phyloP scores from a whole-genome alignment of 2,113 vertebrate genomes.

The Serilophus lunatus region DNA sequence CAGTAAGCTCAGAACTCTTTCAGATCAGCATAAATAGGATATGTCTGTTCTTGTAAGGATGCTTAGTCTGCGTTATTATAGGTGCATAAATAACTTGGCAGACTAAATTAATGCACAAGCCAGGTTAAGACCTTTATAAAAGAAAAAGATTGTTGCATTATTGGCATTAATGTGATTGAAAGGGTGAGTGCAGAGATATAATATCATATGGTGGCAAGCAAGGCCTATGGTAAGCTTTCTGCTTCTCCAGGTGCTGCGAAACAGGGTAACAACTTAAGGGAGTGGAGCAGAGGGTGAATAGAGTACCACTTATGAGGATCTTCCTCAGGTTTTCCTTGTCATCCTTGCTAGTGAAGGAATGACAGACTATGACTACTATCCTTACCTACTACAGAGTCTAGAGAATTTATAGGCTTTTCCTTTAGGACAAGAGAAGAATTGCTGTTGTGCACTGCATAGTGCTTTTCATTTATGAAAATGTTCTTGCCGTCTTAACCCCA shows the following conservation, averaged over 20 bases:
- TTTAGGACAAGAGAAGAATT: neutral
- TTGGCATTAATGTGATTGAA: slow-evolving; percentile 39
- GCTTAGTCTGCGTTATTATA: slow-evolving; percentile 40
- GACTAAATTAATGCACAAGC: slow-evolving; percentile 6
- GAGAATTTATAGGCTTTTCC: neutral
- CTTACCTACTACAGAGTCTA: neutral
- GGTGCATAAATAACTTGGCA: slow-evolving; percentile 17
- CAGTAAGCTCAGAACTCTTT: neutral
- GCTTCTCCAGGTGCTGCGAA: neutral
- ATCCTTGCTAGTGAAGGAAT: neutral
- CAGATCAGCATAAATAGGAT: neutral
- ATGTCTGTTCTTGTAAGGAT: neutral
- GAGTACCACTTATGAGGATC: neutral
- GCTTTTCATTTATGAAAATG: neutral
- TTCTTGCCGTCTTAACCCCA: neutral
- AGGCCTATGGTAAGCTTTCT: neutral
- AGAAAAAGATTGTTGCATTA: slow-evolving; percentile 33
- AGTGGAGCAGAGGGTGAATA: neutral
- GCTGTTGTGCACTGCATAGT: neutral
- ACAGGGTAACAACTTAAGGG: neutral
- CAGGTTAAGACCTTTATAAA: slow-evolving; percentile 38
- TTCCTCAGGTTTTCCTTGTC: neutral
- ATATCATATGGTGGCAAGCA: neutral
- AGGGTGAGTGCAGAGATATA: neutral
- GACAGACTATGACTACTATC: neutral